Conservation (phyloP, 2,113 vertebrate species). For the Calidris pugnax region DNA sequence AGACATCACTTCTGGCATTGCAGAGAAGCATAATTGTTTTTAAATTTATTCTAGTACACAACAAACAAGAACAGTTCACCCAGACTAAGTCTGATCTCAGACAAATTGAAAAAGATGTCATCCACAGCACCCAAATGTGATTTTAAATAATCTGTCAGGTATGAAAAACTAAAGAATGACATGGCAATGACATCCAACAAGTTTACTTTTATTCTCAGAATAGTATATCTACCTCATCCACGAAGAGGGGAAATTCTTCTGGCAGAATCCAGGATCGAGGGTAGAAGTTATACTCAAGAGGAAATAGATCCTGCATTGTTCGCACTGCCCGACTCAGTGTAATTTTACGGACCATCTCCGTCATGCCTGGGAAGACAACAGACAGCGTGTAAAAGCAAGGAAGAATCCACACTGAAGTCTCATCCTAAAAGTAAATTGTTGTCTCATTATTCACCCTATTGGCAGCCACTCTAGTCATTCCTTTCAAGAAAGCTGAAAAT, state of each 20-base stretch:
- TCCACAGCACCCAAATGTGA: not conserved
- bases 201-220: not conserved
- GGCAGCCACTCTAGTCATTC: not conserved
- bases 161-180: not conserved
- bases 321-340: constrained; percentile 91
- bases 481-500: not conserved
- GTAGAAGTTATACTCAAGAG: constrained; percentile 95
- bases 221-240: constrained; percentile 79
- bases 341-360: constrained; percentile 92
- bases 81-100: not conserved
- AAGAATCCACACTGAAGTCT: not conserved
- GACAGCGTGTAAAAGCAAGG: not conserved
- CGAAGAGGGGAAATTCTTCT: constrained; percentile 89
- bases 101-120: not conserved
- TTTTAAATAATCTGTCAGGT: not conserved
- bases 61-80: not conserved
- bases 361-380: constrained; percentile 83
- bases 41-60: not conserved
- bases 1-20: not conserved
- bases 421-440: not conserved
- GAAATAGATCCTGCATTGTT: constrained; percentile 93
- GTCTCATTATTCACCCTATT: not conserved
- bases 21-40: not conserved
- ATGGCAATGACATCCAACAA: not conserved
- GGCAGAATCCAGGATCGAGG: constrained; percentile 97